A percentile compares a stretch with the other conserved stretches of the same genome.
These are phyloP conservation scores for Dinoponera quadriceps DNA, from an alignment of 1,140 invertebrate species.

Conservation along the genomic window DNA sequence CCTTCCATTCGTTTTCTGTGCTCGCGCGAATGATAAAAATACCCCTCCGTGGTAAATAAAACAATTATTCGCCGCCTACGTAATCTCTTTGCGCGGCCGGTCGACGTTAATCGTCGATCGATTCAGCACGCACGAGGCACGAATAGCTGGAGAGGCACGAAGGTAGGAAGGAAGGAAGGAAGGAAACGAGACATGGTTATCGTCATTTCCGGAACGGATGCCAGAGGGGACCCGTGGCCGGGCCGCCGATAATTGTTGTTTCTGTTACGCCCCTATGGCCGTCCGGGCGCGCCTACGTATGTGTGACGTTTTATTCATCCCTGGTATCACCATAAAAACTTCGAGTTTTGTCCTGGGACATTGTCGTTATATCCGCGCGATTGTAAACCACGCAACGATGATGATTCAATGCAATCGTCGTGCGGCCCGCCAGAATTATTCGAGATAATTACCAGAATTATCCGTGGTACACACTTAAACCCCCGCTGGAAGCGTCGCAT, in stretches of 20 bases:
- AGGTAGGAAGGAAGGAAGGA: constrained; percentile 67
- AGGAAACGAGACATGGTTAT: constrained; percentile 71
- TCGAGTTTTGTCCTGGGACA: neutral
- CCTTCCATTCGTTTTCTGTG: constrained; percentile 43
- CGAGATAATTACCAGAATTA: constrained; percentile 43
- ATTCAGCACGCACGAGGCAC: constrained; percentile 51
- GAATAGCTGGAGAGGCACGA: constrained; percentile 33
- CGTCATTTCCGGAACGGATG: constrained; percentile 74
- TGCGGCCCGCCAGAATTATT: constrained; percentile 6
- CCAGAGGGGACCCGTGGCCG: constrained; percentile 40
- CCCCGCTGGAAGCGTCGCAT: constrained; percentile 4
- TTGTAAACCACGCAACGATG: constrained; percentile 23
- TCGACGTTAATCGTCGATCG: constrained; percentile 60
- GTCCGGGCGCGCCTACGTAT: neutral
- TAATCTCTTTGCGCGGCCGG: constrained; percentile 48
- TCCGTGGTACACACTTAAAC: constrained; percentile 18
- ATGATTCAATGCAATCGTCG: constrained; percentile 36
- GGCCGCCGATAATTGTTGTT: constrained; percentile 68
- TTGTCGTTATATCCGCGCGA: constrained; percentile 5
- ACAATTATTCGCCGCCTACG: constrained; percentile 19
- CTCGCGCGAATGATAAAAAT: constrained; percentile 46
- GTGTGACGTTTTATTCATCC: constrained; percentile 46
- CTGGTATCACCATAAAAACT: constrained; percentile 37
- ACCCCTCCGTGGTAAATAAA: constrained; percentile 44
- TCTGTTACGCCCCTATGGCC: constrained; percentile 43